Base-by-base conservation (phyloP, 2,888 invertebrate genomes). In the Dasypogon diadema region DNA sequence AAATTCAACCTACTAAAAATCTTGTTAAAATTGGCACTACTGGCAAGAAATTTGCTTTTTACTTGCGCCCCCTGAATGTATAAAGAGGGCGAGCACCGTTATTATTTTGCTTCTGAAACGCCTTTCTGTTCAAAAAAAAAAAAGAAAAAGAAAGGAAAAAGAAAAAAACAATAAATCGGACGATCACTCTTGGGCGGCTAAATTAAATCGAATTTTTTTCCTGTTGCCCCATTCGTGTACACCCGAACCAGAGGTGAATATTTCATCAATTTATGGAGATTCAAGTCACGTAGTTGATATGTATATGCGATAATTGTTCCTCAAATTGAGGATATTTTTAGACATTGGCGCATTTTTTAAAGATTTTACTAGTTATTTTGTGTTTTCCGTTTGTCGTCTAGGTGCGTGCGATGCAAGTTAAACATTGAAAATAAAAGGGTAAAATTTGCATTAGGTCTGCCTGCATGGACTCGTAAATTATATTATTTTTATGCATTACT, bases 261-360 rank as follows among this genome's bases (percentile, higher is more conserved):
- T 48, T 48, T 16, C n/a, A 48, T 48, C 48, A 16, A 48, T 48
- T 48, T 48, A 48, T 48, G 48, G 16, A 48, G n/a, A 48, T 48
- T 48, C 48, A 12, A 48, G 48, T 12, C 48, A 48, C 48, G 48
- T 48, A 48, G n/a, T 48, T 48, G 48, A 48, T 48, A 48, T 48
- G 48, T 48, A 48, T 48, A 12, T 48, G 48, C 12, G 48, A 48
- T 48, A 48, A 48, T 48, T 48, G 12, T n/a, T 48, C 12, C 48
- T 14, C 12, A 48, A 48, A 48, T 3, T 48, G 16, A 12, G 6
- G 5, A 16, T 12, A 48, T 12, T 48, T 48, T 48, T 48, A 48
- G 3, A 3, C 16, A 8, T 48, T 48, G 30, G 30, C 3, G 30
- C 30, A 30, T 30, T 30, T 30, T 30, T 8, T 30, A 30, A 30